Base-by-base conservation (phyloP, 2,113 vertebrate species). In the Oryctolagus cuniculus region DNA sequence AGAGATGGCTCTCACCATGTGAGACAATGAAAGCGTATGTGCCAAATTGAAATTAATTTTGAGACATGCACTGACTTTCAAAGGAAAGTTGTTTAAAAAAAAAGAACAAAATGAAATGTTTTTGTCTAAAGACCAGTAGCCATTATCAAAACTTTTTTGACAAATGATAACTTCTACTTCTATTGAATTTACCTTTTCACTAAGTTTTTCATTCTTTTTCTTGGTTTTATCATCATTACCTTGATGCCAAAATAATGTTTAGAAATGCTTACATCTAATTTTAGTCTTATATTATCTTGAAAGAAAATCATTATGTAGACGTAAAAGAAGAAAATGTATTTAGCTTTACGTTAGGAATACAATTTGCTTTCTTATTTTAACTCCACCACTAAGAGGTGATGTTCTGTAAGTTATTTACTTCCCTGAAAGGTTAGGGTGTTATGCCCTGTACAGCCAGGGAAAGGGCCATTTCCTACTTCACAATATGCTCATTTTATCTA, bases 191-290 rank as follows among this genome's bases (percentile, higher is more conserved):
- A 63, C 8, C 27, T 78, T 86, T 92, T 51, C 63, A 75, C 21
- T 87, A 10, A 73, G 25, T 3, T 80, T 90, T 93, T 93, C 10
- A 36, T 87, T 44, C 2, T 77, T 69, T 82, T 34, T 69, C 21
- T 78, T 87, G 19, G 0, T 74, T 96, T 96, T 61, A 29, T 84
- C 55, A 55, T 93, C 2, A 61, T 29, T 75, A 96, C 19, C 74
- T 21, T 92, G 74, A 86, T 61, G 34, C 13, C 3, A 70, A 34
- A 72, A 55, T 72, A 84, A 83, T 77, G 10, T 79, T 81, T 38
- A 86, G 38, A n/a, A 27, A 82, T 58, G 5, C 77, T 88, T 75
- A 81, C 2, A 49, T 13, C 10, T 87, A 84, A 53, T 67, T 95
- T 90, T 74, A 29, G 21, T 86, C 58, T 90, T 79, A 58, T 36